Conservation (phyloP, 92 coral and sea anemone genomes). For the Paragorgia papillata region DNA sequence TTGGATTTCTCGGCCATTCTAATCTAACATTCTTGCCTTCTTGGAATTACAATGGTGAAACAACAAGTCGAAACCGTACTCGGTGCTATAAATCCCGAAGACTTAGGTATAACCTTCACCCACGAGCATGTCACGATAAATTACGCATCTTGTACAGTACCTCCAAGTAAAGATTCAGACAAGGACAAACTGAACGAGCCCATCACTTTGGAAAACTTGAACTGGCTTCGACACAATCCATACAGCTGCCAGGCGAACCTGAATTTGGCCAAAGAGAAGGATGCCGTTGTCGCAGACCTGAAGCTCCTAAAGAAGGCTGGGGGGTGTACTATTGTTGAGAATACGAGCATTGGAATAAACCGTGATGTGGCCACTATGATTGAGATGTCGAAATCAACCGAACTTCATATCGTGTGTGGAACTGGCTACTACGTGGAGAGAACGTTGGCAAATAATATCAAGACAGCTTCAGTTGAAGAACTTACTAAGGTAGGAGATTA, state of each 20-base stretch:
- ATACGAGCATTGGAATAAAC: conserved; percentile 73
- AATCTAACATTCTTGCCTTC: no score
- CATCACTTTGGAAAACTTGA: conserved; percentile 66
- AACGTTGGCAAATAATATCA: conserved; percentile 68
- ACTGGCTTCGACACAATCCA: conserved; percentile 85
- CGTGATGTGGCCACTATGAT: conserved; percentile 76
- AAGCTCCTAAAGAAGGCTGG: conserved; percentile 85
- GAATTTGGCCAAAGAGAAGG: conserved; percentile 77
- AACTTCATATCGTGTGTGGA: conserved; percentile 79
- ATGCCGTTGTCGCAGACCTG: conserved; percentile 74
- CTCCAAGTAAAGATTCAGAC: conserved; percentile 72
- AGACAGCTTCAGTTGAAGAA: conserved; percentile 77
- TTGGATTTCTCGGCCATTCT: no score
- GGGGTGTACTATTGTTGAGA: conserved; percentile 84
- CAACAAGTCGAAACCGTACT: conserved; percentile 78
- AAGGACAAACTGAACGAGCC: conserved; percentile 52
- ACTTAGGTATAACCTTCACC: conserved; percentile 85
- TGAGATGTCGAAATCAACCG: conserved; percentile 69
- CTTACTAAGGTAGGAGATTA: conserved; percentile 67
- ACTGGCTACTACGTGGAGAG: conserved; percentile 82
- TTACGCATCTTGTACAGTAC: conserved; percentile 61
- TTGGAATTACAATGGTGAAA: not conserved
- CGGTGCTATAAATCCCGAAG: conserved; percentile 71
- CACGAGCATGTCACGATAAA: conserved; percentile 87
- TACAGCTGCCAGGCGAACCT: conserved; percentile 78